phyloP scores from a whole-genome alignment of 2,888 invertebrate species.

The Tortrix viridana region DNA sequence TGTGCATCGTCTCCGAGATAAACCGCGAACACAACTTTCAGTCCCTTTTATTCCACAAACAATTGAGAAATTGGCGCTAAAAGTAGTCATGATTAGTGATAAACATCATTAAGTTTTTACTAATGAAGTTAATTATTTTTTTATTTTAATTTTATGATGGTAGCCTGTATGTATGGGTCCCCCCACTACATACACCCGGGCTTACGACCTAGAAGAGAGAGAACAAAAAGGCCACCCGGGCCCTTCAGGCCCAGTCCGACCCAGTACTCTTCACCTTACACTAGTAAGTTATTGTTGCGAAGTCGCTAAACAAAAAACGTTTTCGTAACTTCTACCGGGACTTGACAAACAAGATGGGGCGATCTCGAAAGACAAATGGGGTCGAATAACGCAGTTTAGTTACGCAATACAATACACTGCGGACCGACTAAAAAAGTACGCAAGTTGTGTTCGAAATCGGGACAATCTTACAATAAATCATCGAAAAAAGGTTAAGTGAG shows the following conservation, averaged over 20 bases:
- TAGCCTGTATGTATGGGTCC: too few species aligned
- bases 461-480: conserved; percentile 21
- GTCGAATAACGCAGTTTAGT: conserved; percentile 32
- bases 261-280: conserved; percentile 8
- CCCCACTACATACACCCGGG: too few species aligned
- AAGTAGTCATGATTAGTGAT: conserved; percentile 3
- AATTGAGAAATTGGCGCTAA: background rate
- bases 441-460: conserved; percentile 6
- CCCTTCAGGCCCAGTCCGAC: too few species aligned
- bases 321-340: conserved; percentile 33
- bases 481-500: conserved; percentile 19
- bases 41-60: background rate
- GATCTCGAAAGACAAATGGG: conserved; percentile 38
- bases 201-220: too few species aligned
- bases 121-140: too few species aligned
- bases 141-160: too few species aligned
- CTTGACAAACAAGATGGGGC: conserved; percentile 37
- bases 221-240: too few species aligned
- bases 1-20: background rate
- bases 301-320: conserved; percentile 30
- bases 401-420: conserved; percentile 28
- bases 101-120: too few species aligned
- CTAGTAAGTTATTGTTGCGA: conserved; percentile 23
- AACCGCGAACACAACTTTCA: background rate
- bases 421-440: conserved; percentile 27